phyloP scores from a whole-genome alignment of 2,888 invertebrate species.

The Pilophorus perplexus region DNA sequence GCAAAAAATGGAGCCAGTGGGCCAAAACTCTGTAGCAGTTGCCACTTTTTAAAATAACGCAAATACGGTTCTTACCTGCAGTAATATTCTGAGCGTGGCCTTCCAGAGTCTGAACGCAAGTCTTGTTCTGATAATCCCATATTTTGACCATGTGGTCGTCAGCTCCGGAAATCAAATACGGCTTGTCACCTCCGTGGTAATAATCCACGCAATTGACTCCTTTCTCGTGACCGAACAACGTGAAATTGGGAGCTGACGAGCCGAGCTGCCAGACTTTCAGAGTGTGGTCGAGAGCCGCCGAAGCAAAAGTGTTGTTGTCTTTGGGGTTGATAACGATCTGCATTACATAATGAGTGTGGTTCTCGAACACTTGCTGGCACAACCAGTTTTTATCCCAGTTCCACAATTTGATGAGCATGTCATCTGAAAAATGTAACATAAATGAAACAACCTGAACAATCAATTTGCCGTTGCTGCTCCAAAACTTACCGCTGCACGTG shows the following conservation, averaged over 20 bases:
- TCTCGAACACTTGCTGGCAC: conserved; percentile 97
- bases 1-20: too few species aligned
- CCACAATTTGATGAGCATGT: conserved; percentile 98
- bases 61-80: conserved; percentile 59
- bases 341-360: conserved; percentile 99
- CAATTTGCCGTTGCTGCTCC: conserved; percentile 58
- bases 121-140: conserved; percentile 99
- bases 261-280: conserved; percentile 99
- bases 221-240: conserved; percentile 96
- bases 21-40: too few species aligned
- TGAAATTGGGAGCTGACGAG: conserved; percentile 95
- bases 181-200: conserved; percentile 98
- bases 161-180: conserved; percentile 97
- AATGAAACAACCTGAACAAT: background rate
- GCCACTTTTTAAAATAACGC: too few species aligned
- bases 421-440: conserved; percentile 64
- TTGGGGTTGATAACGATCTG: conserved; percentile 99
- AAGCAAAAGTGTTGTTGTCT: conserved; percentile 99
- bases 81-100: conserved; percentile 96
- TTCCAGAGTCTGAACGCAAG: conserved; percentile 96
- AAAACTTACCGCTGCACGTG: conserved; percentile 74
- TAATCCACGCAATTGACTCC: conserved; percentile 99
- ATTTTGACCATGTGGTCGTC: conserved; percentile 97
- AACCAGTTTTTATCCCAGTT: conserved; percentile 99
- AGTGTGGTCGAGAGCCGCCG: conserved; percentile 96